Evolutionary conservation across 2,888 invertebrate genomes (phyloP), one percentile per base, ranked within the genome.

Genomic region (Apomyelois bistriatella): DNA sequence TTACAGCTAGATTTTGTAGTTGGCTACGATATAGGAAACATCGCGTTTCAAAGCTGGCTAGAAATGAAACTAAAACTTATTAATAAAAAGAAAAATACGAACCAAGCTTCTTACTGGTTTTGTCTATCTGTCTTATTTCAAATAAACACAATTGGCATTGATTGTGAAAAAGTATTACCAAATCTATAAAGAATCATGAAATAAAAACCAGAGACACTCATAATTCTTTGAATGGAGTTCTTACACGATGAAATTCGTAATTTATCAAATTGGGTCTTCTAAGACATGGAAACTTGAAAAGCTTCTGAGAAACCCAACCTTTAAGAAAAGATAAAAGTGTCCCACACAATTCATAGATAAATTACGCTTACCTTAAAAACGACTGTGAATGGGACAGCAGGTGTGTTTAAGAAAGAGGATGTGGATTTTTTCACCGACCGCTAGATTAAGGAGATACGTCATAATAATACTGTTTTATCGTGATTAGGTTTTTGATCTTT

Each of bases 361-460:
- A 82, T 83, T 79, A 82, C 76, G 71, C 66, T 70, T 59, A 70
- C 75, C 74, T 76, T 73, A 81, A 81, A 82, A 82, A 79, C 76
- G 74, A 68, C 68, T 74, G 68, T 53, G 70, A 68, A 61, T 61
- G 65, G 66, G 66, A 70, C 60, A 60, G 56, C 48, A 68, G 68
- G 64, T 52, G 58, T 52, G 16, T 30, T 63, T 61, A 61, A 55
- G 57, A 58, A 56, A 60, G 56, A 48, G 62, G 60, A 51, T 16
- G 32, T 16, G 16, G 8, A 16, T 9, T 40, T 13, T 46, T 13
- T 9, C 16, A 13, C 6, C 1, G 46, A 46, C 32, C 13, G 16
- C 2, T 6, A 1, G 9, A 16, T 6, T 1, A 16, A 30, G 46
- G 32, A 32, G 46, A 16, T 46, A 10, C 9, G 17, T 37, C 12